Percentiles rank a stretch among this genome's conserved stretches.
These are phyloP conservation scores for Nixonia krombeini DNA, from an alignment of 1,140 invertebrate genomes.

Conservation along the genomic window DNA sequence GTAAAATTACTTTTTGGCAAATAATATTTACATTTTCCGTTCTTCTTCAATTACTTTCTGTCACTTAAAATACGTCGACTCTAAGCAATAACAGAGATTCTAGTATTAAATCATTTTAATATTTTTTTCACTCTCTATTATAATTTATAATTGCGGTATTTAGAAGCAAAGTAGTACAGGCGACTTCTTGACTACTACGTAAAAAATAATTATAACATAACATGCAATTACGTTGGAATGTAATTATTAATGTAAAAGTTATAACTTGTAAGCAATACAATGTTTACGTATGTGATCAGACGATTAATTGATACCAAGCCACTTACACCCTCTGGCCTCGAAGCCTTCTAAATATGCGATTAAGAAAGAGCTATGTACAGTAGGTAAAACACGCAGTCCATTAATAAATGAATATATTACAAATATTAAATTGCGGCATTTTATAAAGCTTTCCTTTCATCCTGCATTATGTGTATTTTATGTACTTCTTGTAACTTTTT, in stretches of 20 bases:
- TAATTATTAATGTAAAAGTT: no score
- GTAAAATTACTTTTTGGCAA: constrained; percentile 25
- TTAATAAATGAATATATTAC: constrained; percentile 28
- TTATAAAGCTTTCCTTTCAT: no score
- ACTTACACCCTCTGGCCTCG: no score
- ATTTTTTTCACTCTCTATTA: constrained; percentile 32
- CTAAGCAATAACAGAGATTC: background rate
- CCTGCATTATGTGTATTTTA: constrained; percentile 10
- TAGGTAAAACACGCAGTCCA: constrained; percentile 35
- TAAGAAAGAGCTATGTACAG: constrained; percentile 40
- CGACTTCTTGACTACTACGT: no score
- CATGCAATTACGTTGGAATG: no score
- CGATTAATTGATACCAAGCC: no score
- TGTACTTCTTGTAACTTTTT: constrained; percentile 15
- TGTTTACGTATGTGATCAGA: no score
- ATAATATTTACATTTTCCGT: constrained; percentile 20
- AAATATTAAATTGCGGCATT: background rate
- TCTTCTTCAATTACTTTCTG: background rate
- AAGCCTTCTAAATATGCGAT: no score
- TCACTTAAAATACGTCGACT: constrained; percentile 1
- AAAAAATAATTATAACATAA: no score
- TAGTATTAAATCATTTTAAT: constrained; percentile 20
- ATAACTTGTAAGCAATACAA: no score
- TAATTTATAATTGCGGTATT: constrained; percentile 28
- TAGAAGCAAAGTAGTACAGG: no score